Percentiles rank a stretch among this genome's conserved stretches.
Evolutionary conservation across 2,797 vertebrate species (phyloP).

Genomic region (Xiphorhynchus erythropygius): DNA sequence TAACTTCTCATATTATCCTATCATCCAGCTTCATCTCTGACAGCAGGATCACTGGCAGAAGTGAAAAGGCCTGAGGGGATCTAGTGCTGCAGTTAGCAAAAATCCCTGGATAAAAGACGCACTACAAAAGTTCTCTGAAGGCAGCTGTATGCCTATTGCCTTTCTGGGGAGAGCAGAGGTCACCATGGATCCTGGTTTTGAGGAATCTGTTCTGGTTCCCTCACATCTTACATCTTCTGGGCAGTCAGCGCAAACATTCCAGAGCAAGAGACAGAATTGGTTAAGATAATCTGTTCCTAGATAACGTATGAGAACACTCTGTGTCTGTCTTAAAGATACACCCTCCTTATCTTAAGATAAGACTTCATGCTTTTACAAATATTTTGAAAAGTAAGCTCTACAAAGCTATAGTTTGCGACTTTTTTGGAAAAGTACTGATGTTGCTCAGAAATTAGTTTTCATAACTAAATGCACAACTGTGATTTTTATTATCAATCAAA

Average conservation of each 20-base stretch:
- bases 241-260: not conserved
- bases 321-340: not conserved
- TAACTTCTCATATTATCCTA: constrained; percentile 1
- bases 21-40: not conserved
- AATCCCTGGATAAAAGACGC: not conserved
- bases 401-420: not conserved
- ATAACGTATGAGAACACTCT: not conserved
- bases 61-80: not conserved
- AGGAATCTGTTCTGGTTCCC: not conserved
- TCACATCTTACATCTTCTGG: not conserved
- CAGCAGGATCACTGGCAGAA: not conserved
- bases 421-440: not conserved
- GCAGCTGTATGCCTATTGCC: not conserved
- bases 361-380: not conserved
- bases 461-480: not conserved
- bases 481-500: not conserved
- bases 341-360: constrained; percentile 43
- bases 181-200: fast-evolving
- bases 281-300: not conserved
- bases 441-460: not conserved
- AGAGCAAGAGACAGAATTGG: not conserved
- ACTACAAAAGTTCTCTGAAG: not conserved
- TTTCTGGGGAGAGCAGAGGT: not conserved
- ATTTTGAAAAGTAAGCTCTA: constrained; percentile 3
- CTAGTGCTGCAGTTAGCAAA: not conserved